Evolutionary conservation across 30 jellyfish, hydroid and myxozoan genomes (phyloP), one percentile per base, ranked within the genome.

Genomic region (Hydractinia symbiolongicarpus): DNA sequence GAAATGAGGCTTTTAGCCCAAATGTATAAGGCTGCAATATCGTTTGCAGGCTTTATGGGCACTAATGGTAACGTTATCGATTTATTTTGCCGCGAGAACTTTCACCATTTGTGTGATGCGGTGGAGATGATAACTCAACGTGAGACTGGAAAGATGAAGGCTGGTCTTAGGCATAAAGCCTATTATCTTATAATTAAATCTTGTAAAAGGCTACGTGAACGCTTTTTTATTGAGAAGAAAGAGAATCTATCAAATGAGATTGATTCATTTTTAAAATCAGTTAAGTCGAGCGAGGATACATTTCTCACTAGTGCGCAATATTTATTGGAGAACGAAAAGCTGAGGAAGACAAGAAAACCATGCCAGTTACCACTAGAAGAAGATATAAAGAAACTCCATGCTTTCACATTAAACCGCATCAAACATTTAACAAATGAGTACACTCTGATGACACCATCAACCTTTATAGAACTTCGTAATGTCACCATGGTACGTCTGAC

Each of bases 311-410:
- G 74, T 64, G 74, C 74, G 4, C 74, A 51, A 64, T 64, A 64
- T 13, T 51, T n/a, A 64, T 64, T 64, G 74, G 74, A 64, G 40
- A 64, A 64, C 40, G 40, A 64, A n/a, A 44, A 51, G 52, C 40
- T 64, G 40, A 64, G 16, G 74, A 64, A 64, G 74, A 51, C 74
- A 64, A 64, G 74, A 64, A 64, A 64, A 51, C 74, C 74, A 64
- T 44, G 52, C 19, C 74, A 64, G 74, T 64, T 64, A 51, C 74
- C 74, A n/a, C 74, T 64, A 51, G 74, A 64, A 64, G 74, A 64
- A 51, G 74, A 64, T 64, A 64, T 64, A n/a, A n/a, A n/a, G 74
- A n/a, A n/a, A 51, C 19, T 64, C 19, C 74, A 64, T 64, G 19
- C 74, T n/a, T 51, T n/a, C 40, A 64, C 40, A 5, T n/a, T n/a